Evolutionary conservation across 2,888 invertebrate genomes (phyloP).

Genomic region (Xylota sylvarum): DNA sequence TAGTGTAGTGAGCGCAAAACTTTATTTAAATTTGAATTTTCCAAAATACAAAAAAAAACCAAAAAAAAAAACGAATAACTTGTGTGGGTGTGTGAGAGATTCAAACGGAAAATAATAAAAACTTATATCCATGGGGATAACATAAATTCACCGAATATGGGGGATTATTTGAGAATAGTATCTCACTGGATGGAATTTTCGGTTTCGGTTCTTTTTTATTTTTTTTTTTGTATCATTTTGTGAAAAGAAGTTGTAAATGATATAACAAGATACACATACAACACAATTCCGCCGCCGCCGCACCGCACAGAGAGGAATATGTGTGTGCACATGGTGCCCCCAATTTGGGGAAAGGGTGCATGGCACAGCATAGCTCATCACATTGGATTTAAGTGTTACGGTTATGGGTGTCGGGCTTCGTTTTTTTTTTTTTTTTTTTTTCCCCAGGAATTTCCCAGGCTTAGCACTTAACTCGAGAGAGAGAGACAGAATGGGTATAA

Average conservation of each 20-base stretch:
- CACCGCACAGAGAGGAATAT: not conserved
- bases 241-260: slow-evolving; percentile 62
- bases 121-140: slow-evolving; percentile 73
- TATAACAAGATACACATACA: slow-evolving; percentile 42
- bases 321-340: slow-evolving; percentile 25
- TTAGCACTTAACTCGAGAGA: slow-evolving; percentile 25
- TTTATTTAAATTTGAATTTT: slow-evolving; percentile 75
- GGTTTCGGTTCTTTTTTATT: not conserved
- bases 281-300: too few species aligned
- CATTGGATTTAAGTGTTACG: slow-evolving; percentile 73
- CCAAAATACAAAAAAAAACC: not conserved
- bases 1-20: slow-evolving; percentile 60
- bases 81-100: not conserved
- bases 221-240: slow-evolving; percentile 13
- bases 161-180: slow-evolving; percentile 72
- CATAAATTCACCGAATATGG: slow-evolving; percentile 74
- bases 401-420: slow-evolving; percentile 54
- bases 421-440: slow-evolving; percentile 35
- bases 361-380: slow-evolving; percentile 68
- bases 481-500: not conserved
- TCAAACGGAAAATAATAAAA: slow-evolving; percentile 76
- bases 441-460: slow-evolving; percentile 8
- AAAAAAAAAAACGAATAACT: not conserved
- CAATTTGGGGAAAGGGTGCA: not conserved
- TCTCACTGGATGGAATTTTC: slow-evolving; percentile 44